These are phyloP conservation scores for Hydropotes inermis DNA, from an alignment of 2,113 vertebrate species.

Conservation along the genomic window DNA sequence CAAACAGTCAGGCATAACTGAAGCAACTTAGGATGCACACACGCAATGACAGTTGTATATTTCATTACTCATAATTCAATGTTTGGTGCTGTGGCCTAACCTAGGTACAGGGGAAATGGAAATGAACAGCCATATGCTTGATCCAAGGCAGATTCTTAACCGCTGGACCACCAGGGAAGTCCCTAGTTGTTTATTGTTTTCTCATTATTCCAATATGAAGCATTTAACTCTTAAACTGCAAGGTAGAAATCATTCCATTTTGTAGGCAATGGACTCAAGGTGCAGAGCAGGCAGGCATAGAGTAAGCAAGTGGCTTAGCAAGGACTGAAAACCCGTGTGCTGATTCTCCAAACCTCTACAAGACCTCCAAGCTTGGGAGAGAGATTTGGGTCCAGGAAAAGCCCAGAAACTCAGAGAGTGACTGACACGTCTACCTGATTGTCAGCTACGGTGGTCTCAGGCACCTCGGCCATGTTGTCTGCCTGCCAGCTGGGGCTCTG, in stretches of 20 bases:
- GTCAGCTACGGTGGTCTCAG: neutral
- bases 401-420: neutral
- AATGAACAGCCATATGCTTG: neutral
- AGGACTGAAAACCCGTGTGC: neutral
- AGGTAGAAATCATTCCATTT: neutral
- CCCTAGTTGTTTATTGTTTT: neutral
- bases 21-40: neutral
- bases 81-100: neutral
- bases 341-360: neutral
- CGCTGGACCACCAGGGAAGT: neutral
- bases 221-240: neutral
- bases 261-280: neutral
- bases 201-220: neutral
- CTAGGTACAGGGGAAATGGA: neutral
- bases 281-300: neutral
- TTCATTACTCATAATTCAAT: neutral
- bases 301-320: neutral
- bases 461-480: neutral
- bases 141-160: neutral
- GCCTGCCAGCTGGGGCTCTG: neutral
- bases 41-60: neutral
- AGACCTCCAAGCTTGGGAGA: neutral
- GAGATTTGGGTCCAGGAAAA: neutral
- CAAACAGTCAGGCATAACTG: neutral
- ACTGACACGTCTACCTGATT: neutral